Conservation (phyloP, 1,140 invertebrate species). For the Drosophila ercepeae region DNA sequence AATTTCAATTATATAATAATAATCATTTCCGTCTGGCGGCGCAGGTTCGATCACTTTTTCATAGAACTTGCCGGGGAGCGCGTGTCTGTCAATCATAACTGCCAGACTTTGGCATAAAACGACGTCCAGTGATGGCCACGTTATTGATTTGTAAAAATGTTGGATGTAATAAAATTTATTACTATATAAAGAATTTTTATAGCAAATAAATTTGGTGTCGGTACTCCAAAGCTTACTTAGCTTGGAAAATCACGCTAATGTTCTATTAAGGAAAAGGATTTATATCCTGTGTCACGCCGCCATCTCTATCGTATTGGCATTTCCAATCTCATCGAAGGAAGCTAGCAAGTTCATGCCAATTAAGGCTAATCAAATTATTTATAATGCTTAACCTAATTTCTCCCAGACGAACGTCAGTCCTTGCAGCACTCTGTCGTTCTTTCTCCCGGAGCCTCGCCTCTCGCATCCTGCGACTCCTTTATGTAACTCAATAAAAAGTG, state of each 20-base stretch:
- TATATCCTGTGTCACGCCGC: background rate
- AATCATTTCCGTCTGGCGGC: constrained; percentile 73
- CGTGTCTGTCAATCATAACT: constrained; percentile 68
- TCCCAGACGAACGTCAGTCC: constrained; percentile 52
- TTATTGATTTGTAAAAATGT: constrained; percentile 5
- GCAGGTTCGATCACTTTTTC: constrained; percentile 21
- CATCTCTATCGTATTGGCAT: constrained; percentile 9
- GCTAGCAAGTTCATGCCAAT: constrained; percentile 72
- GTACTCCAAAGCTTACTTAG: too few relatives aligned
- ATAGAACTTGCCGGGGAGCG: constrained; percentile 2
- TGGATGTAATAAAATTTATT: background rate
- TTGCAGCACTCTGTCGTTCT: background rate
- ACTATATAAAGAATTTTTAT: background rate
- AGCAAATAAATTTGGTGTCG: too few relatives aligned
- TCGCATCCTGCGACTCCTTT: constrained; percentile 10
- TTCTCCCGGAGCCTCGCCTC: too few relatives aligned
- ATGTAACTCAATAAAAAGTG: constrained; percentile 76
- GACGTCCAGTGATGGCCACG: constrained; percentile 7
- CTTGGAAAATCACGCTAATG: too few relatives aligned
- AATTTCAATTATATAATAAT: constrained; percentile 82
- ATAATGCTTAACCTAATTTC: constrained; percentile 81
- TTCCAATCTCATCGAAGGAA: constrained; percentile 17
- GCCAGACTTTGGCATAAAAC: constrained; percentile 17
- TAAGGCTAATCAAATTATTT: constrained; percentile 81
- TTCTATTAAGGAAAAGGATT: background rate